Conservation (phyloP, 2,797 vertebrate species). For the Hypotaenidia okinawae region DNA sequence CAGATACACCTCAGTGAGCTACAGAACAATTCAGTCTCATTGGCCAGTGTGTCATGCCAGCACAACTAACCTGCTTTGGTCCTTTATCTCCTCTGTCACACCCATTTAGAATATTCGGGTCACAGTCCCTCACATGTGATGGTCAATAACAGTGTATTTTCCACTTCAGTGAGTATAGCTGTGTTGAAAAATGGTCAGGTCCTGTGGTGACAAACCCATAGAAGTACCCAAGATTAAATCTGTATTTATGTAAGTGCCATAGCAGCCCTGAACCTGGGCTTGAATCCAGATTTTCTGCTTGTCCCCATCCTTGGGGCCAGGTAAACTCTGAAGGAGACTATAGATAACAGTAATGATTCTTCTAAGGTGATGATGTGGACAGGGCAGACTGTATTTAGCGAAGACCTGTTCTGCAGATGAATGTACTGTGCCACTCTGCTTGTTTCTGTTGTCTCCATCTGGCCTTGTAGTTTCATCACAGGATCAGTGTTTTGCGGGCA, state of each 20-base stretch:
- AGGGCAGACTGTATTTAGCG: fast-evolving
- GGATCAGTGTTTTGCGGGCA: neutral
- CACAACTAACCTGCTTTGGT: neutral
- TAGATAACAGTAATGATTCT: neutral
- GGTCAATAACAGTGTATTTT: neutral
- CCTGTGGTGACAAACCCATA: neutral
- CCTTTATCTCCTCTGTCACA: neutral
- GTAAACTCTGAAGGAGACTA: neutral
- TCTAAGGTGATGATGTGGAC: neutral
- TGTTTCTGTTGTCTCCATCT: neutral
- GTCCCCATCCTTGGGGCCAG: neutral
- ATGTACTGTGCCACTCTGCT: neutral
- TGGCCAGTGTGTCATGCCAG: neutral
- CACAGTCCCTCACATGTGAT: neutral
- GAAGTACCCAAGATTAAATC: neutral
- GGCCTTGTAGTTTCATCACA: neutral
- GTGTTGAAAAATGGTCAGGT: neutral
- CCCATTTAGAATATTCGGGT: neutral
- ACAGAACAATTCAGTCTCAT: neutral
- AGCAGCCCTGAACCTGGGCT: neutral
- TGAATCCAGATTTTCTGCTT: neutral
- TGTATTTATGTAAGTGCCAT: neutral
- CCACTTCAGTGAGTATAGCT: neutral
- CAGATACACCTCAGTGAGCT: neutral
- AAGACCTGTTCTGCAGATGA: neutral